phyloP scores from a whole-genome alignment of 2,888 invertebrate species.

The Dione vanillae region DNA sequence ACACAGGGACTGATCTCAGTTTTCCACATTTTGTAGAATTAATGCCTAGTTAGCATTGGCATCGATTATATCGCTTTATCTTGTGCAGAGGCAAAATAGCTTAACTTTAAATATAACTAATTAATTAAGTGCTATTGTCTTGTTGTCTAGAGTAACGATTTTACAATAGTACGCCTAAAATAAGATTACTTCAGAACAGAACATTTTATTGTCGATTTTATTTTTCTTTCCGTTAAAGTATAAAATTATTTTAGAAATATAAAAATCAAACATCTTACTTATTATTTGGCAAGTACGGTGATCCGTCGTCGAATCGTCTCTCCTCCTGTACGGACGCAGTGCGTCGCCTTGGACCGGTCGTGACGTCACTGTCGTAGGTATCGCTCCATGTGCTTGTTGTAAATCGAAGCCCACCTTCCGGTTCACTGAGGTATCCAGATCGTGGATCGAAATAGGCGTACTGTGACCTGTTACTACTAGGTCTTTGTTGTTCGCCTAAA shows the following conservation, averaged over 20 bases:
- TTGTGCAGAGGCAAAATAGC: too few relatives aligned
- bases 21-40: too few relatives aligned
- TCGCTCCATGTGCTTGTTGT: constrained; percentile 73
- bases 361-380: constrained; percentile 78
- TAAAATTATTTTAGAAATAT: background rate
- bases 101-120: too few relatives aligned
- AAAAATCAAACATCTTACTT: constrained; percentile 60
- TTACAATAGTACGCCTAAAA: too few relatives aligned
- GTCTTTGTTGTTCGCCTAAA: constrained; percentile 70
- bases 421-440: constrained; percentile 80
- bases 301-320: constrained; percentile 64
- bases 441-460: constrained; percentile 82
- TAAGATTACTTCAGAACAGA: too few relatives aligned
- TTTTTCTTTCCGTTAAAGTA: background rate
- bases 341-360: constrained; percentile 68
- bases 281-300: constrained; percentile 71
- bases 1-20: too few relatives aligned
- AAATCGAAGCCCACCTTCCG: constrained; percentile 73
- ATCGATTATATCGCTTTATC: too few relatives aligned
- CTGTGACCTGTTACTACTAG: constrained; percentile 72
- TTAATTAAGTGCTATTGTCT: too few relatives aligned
- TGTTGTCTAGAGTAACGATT: too few relatives aligned
- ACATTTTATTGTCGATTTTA: too few relatives aligned
- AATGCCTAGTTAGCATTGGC: too few relatives aligned
- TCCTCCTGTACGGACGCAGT: constrained; percentile 78